Evolutionary conservation across 1,140 invertebrate species (phyloP).

Genomic region (Euura saliciscinereae): DNA sequence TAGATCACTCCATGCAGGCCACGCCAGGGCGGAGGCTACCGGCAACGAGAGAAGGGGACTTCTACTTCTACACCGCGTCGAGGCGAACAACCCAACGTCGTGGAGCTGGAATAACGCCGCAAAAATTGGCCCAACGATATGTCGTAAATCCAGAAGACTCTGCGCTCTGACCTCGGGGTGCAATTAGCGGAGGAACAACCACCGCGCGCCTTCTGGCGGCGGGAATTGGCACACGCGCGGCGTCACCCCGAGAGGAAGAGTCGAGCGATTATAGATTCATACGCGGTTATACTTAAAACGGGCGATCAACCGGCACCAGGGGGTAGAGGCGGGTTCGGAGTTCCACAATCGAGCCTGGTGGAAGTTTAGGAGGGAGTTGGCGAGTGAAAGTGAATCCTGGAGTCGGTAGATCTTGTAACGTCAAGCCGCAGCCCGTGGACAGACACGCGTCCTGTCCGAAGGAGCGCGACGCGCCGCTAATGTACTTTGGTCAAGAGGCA

Average conservation of each 20-base stretch:
- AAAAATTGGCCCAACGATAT: too few relatives aligned
- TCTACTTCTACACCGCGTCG: not conserved
- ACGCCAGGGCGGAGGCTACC: slow-evolving; percentile 23
- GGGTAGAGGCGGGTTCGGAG: not conserved
- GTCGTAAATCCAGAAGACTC: too few relatives aligned
- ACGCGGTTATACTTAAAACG: not conserved
- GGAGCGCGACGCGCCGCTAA: not conserved
- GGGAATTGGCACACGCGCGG: too few relatives aligned
- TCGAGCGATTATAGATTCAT: not conserved
- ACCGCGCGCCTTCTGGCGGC: too few relatives aligned
- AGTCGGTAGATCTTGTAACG: not conserved
- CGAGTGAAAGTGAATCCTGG: slow-evolving; percentile 35
- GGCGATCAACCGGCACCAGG: not conserved
- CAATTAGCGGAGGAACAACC: too few relatives aligned
- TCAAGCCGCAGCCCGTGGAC: slow-evolving; percentile 6
- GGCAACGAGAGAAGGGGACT: slow-evolving; percentile 24
- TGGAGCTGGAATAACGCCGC: not conserved
- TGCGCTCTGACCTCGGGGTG: too few relatives aligned
- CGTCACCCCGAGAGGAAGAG: too few relatives aligned
- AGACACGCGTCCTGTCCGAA: slow-evolving; percentile 38
- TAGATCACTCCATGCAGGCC: slow-evolving; percentile 26
- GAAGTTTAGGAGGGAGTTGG: slow-evolving; percentile 26
- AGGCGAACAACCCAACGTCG: not conserved
- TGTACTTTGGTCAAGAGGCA: not conserved
- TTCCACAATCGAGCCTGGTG: not conserved